Evolutionary conservation across 2,888 invertebrate species (phyloP), one percentile per base, ranked within the genome.

Genomic region (Xestia c-nigrum): DNA sequence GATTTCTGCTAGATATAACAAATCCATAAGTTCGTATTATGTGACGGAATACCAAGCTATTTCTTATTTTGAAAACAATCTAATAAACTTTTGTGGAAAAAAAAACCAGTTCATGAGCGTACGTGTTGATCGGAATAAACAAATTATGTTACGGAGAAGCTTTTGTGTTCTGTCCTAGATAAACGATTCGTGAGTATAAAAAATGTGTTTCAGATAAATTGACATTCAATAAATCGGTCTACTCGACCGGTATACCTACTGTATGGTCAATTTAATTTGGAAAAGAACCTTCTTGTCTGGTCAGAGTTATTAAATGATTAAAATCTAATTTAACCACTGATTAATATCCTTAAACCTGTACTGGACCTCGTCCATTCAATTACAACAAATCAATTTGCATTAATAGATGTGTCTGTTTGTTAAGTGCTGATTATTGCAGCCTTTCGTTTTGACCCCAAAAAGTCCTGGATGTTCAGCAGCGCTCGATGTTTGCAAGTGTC

Each of bases 301-400:
- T 79, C 70, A 57, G 50, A 76, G 46, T 87, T 75, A 86, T 87
- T 88, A 87, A 77, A 76, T 75, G 82, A 86, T 85, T 66, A 68
- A 46, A 64, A 87, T 87, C 82, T 82, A 43, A 79, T 74, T 74
- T 73, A 59, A 57, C 43, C 46, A 67, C 72, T 72, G 78, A 87
- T 78, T 79, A 81, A 80, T 84, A 70, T 74, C 55, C 64, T 65
- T 64, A 70, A 80, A 68, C 65, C 72, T 72, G 71, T 72, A 72
- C 70, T 69, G 72, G 72, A 69, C 75, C 67, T 77, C 59, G 66
- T 70, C 52, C 38, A 78, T 71, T 80, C 63, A 76, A 43, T 69
- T 74, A 76, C 46, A 80, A 65, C 31, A 70, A 80, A 83, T 72
- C 63, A 69, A 67, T 74, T 85, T 70, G 64, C 21, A 59, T 65